Conservation (phyloP, 1,140 invertebrate species). For the Drosophila ironensis region DNA sequence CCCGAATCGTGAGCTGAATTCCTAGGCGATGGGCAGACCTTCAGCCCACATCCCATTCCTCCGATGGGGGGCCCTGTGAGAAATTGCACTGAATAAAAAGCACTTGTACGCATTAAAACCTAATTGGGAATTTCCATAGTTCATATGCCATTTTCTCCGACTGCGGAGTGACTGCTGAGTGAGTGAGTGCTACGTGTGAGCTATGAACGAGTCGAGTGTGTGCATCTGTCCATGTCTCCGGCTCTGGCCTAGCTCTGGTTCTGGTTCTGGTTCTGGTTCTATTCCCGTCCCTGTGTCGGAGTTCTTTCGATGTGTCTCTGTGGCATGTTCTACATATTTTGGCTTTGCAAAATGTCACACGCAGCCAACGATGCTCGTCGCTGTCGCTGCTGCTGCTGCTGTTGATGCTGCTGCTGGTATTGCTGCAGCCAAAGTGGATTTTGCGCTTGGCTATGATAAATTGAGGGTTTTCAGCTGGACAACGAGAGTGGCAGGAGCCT, state of each 20-base stretch:
- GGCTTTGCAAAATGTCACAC: slow-evolving; percentile 78
- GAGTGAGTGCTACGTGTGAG: slow-evolving; percentile 15
- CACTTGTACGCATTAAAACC: slow-evolving; percentile 79
- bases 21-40: neutral
- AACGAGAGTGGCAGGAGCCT: slow-evolving; percentile 13
- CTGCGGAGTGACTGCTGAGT: slow-evolving; percentile 19
- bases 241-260: too few species aligned
- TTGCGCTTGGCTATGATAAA: slow-evolving; percentile 77
- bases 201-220: neutral
- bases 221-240: neutral
- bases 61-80: slow-evolving; percentile 53
- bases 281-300: neutral
- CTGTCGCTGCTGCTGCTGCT: slow-evolving; percentile 6
- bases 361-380: slow-evolving; percentile 66
- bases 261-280: neutral
- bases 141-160: slow-evolving; percentile 73
- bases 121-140: slow-evolving; percentile 80
- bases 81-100: slow-evolving; percentile 80
- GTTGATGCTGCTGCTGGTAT: neutral
- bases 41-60: neutral
- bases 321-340: slow-evolving; percentile 78
- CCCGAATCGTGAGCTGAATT: slow-evolving; percentile 61
- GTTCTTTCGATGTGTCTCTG: slow-evolving; percentile 39
- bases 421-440: slow-evolving; percentile 63
- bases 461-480: slow-evolving; percentile 59